phyloP scores from a whole-genome alignment of 2,113 vertebrate species.

The Hoplias malabaricus region DNA sequence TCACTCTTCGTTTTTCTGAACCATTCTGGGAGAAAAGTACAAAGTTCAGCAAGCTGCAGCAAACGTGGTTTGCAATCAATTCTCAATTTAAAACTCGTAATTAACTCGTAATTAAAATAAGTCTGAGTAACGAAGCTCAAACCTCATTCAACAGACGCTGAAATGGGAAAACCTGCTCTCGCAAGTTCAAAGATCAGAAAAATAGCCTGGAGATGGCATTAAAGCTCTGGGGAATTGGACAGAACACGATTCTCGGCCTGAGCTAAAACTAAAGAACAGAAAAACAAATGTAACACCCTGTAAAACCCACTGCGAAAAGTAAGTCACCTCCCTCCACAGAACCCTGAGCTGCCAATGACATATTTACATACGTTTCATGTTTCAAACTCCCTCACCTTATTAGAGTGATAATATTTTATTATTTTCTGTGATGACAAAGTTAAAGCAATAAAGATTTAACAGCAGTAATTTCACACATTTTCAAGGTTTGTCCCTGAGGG shows the following conservation, averaged over 20 bases:
- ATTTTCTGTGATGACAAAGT: no score
- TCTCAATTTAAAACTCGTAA: conserved; percentile 28
- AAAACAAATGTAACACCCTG: no score
- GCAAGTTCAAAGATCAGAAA: background rate
- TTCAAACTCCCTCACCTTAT: no score
- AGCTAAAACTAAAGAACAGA: background rate
- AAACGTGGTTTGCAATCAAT: conserved; percentile 21
- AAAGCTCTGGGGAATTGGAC: background rate
- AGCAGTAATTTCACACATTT: no score
- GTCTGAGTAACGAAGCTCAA: background rate
- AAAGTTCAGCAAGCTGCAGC: background rate
- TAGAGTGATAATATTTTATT: no score
- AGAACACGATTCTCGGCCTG: background rate
- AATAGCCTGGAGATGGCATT: background rate
- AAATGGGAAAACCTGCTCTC: background rate
- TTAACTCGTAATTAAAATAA: conserved; percentile 32
- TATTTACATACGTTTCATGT: no score
- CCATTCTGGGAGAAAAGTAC: background rate
- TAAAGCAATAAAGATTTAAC: no score
- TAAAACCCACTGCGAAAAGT: no score
- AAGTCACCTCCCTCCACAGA: no score
- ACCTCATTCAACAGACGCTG: background rate
- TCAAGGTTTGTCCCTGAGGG: no score
- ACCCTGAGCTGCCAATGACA: no score
- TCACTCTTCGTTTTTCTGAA: background rate